Evolutionary conservation across 2,113 vertebrate genomes (phyloP), one percentile per base, ranked within the genome.

Genomic region (Phalacrocorax pelagicus): DNA sequence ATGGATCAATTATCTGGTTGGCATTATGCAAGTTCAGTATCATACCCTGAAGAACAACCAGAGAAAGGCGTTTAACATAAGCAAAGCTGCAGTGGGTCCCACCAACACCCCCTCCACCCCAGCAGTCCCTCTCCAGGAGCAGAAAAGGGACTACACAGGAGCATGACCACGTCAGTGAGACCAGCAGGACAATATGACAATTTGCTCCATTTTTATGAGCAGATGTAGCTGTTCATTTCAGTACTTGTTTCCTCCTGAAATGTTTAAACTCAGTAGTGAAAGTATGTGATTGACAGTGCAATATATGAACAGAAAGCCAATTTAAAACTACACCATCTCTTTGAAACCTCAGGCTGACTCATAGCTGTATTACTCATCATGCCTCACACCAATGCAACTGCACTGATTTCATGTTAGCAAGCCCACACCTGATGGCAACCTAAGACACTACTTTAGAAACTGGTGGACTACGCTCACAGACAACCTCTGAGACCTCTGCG

Each of bases 111-210:
- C n/a, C 67, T 52, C 58, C 24, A 66, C 2, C 30, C 26, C 63
- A 69, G 36, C 24, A 5, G 6, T 5, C 32, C 32, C 34, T 57
- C 54, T 88, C 54, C 67, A 74, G 57, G 9, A 82, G 66, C 17
- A 42, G 44, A 55, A 51, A 36, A 59, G 15, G n/a, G 78, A 62
- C 18, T 2, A 0, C 29, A 67, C 0, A 0, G 47, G 44, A 88
- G 32, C 38, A 38, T 58, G 24, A 46, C 19, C 10, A 27, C 8
- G 2, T 42, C 77, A 52, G 9, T 19, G 27, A 27, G 46, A 67
- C 47, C 59, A 65, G 54, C 66, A 65, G 49, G 62, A 75, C 57
- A 51, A 19, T 9, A 20, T 2, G 40, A 66, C 14, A 20, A 7
- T 47, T 72, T 49, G 40, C 9, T 86, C 44, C 38, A 47, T 23